These are phyloP conservation scores for Drosophila parabipectinata DNA, from an alignment of 1,140 invertebrate genomes.

Conservation along the genomic window DNA sequence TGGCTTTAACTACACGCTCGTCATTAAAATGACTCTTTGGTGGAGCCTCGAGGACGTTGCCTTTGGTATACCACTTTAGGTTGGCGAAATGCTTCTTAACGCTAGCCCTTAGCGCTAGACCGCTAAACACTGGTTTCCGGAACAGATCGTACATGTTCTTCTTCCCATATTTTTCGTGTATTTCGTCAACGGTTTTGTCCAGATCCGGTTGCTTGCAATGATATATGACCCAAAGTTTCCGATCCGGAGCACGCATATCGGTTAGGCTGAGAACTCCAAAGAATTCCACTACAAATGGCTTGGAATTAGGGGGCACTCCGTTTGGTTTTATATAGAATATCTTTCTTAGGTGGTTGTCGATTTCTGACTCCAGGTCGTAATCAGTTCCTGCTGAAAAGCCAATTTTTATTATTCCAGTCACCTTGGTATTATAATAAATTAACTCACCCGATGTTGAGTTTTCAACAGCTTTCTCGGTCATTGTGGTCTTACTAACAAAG, in stretches of 20 bases:
- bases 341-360: conserved; percentile 37
- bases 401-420: background rate
- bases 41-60: conserved; percentile 55
- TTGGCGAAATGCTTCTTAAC: conserved; percentile 58
- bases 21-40: conserved; percentile 61
- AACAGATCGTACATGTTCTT: conserved; percentile 67
- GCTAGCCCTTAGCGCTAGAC: conserved; percentile 32
- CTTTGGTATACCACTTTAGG: conserved; percentile 55
- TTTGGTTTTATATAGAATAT: conserved; percentile 42
- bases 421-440: no score
- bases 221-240: conserved; percentile 63
- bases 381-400: conserved; percentile 14
- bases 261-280: conserved; percentile 59
- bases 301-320: conserved; percentile 3
- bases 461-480: conserved; percentile 11
- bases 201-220: conserved; percentile 44
- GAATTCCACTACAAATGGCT: conserved; percentile 43
- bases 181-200: conserved; percentile 51
- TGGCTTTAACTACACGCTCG: conserved; percentile 41
- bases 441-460: conserved; percentile 4
- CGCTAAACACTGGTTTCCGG: conserved; percentile 58
- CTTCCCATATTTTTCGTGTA: conserved; percentile 64
- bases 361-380: conserved; percentile 40
- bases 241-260: conserved; percentile 39
- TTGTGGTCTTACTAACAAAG: background rate